phyloP scores from a whole-genome alignment of 53 echinoderm and acorn worm genomes.

The Actinopyga echinites region DNA sequence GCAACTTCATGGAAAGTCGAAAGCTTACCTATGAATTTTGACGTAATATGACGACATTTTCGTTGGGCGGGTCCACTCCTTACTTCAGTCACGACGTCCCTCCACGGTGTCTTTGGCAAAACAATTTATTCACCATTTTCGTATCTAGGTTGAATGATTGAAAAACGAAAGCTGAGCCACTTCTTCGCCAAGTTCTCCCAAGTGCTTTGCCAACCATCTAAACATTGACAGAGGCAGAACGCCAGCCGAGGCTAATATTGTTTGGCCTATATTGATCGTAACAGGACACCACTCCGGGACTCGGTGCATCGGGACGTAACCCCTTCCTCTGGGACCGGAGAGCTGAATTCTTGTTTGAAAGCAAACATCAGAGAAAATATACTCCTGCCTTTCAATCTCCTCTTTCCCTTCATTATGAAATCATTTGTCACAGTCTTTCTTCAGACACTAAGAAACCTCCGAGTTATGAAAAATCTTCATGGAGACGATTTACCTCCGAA shows the following conservation, averaged over 20 bases:
- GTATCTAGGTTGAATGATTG: slow-evolving; percentile 42
- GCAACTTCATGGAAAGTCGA: no score
- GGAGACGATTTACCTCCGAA: slow-evolving; percentile 36
- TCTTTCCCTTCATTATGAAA: slow-evolving; percentile 28
- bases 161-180: slow-evolving; percentile 3
- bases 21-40: no score
- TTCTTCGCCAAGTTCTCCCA: slow-evolving; percentile 19
- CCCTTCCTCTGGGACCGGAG: background rate
- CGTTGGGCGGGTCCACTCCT: no score
- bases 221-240: slow-evolving; percentile 25
- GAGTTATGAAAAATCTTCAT: slow-evolving; percentile 30
- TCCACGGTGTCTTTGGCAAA: slow-evolving; percentile 27
- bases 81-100: background rate
- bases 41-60: no score
- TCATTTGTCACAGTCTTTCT: slow-evolving; percentile 19
- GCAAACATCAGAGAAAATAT: background rate
- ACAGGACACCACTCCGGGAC: slow-evolving; percentile 21
- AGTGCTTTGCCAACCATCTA: slow-evolving; percentile 32
- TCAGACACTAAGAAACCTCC: slow-evolving; percentile 13
- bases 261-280: slow-evolving; percentile 42
- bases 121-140: slow-evolving; percentile 38
- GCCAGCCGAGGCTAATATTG: slow-evolving; percentile 24
- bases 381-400: slow-evolving; percentile 24
- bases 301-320: slow-evolving; percentile 22
- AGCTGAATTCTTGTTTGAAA: background rate